phyloP scores from a whole-genome alignment of 1,140 invertebrate species.

The Trachelipus rathkii region DNA sequence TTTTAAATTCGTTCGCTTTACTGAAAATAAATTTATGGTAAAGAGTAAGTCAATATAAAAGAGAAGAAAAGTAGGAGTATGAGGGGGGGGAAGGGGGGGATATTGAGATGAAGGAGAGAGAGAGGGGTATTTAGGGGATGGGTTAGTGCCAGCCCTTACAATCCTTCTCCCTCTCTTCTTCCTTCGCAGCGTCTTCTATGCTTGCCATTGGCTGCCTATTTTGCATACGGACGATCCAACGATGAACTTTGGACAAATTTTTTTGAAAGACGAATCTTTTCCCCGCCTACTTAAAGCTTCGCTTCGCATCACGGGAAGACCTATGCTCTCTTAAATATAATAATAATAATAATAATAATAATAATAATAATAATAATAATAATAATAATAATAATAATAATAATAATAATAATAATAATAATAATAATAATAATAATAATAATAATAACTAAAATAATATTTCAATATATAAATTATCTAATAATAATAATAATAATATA shows the following conservation, averaged over 20 bases:
- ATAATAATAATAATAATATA: too few species aligned
- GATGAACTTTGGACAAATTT: background rate
- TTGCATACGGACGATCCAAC: background rate
- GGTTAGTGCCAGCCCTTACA: conserved; percentile 1
- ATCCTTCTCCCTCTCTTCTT: background rate
- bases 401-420: too few species aligned
- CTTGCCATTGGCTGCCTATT: conserved; percentile 1
- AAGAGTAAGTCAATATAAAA: background rate
- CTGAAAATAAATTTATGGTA: background rate
- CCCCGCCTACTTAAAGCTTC: background rate
- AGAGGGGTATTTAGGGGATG: background rate
- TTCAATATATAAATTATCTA: too few species aligned
- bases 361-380: too few species aligned
- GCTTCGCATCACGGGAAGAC: too few species aligned
- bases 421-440: too few species aligned
- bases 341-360: too few species aligned
- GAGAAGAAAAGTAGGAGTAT: background rate
- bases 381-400: too few species aligned
- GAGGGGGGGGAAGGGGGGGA: background rate
- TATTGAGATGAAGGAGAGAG: background rate
- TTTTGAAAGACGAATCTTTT: background rate
- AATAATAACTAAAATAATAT: too few species aligned
- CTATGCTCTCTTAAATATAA: too few species aligned
- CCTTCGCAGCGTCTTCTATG: background rate
- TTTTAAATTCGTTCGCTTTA: too few species aligned